phyloP scores from a whole-genome alignment of 2,797 vertebrate genomes.

The Arctocebus calabarensis region DNA sequence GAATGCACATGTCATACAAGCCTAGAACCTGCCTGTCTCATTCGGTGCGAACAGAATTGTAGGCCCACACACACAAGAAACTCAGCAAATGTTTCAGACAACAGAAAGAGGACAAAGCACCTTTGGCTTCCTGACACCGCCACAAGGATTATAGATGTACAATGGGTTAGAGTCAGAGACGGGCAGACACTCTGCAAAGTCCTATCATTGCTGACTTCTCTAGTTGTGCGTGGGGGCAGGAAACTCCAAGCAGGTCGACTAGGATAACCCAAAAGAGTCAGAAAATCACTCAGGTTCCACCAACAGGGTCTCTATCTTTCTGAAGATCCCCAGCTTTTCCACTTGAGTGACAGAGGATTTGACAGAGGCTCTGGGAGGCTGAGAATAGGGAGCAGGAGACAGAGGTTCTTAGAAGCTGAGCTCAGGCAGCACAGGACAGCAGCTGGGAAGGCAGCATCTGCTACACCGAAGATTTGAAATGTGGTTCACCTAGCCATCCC shows the following conservation, averaged over 20 bases:
- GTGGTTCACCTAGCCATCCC: not conserved
- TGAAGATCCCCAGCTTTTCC: not conserved
- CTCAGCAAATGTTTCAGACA: not conserved
- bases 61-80: constrained; percentile 13
- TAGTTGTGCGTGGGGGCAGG: not conserved
- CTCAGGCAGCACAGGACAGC: not conserved
- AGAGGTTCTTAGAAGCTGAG: not conserved
- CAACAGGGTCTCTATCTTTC: not conserved
- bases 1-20: not conserved
- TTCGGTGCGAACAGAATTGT: not conserved
- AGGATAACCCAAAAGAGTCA: not conserved
- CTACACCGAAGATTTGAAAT: not conserved
- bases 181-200: not conserved
- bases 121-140: not conserved
- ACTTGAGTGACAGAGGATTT: constrained; percentile 7
- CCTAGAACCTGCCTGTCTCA: not conserved
- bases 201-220: not conserved
- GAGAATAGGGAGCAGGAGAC: not conserved
- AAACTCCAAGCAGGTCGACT: not conserved
- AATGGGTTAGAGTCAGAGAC: not conserved
- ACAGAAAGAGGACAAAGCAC: not conserved
- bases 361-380: not conserved
- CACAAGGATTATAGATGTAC: not conserved
- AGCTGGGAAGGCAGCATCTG: not conserved
- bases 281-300: not conserved